phyloP scores from a whole-genome alignment of 2,113 vertebrate genomes.

The Rhinopithecus roxellana region DNA sequence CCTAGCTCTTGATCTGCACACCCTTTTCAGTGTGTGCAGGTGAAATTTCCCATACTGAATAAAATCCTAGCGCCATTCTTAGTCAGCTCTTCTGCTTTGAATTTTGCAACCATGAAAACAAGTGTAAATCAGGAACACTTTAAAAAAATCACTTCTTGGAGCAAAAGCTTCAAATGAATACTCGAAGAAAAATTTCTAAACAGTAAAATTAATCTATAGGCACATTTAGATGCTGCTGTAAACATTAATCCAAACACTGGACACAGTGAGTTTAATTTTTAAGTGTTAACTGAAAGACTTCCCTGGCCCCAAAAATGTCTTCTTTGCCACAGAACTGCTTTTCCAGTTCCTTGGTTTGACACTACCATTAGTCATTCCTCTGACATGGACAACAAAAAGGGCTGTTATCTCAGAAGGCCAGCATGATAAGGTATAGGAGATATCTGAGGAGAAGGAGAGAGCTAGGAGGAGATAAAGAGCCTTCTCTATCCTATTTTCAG shows the following conservation, averaged over 20 bases:
- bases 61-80: neutral
- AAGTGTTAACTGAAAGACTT: neutral
- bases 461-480: neutral
- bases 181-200: neutral
- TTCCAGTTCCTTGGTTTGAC: neutral
- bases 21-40: neutral
- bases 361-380: neutral
- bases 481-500: neutral
- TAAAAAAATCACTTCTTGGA: neutral
- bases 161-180: neutral
- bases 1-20: neutral
- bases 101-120: neutral
- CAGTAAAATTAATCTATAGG: neutral
- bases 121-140: neutral
- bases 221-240: neutral
- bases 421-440: neutral
- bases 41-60: neutral
- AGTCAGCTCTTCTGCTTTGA: neutral
- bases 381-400: neutral
- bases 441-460: neutral
- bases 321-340: neutral
- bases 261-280: neutral
- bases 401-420: neutral
- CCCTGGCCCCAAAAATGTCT: neutral
- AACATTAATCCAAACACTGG: neutral